Evolutionary conservation across 2,113 vertebrate genomes (phyloP).

Genomic region (Lipotes vexillifer): DNA sequence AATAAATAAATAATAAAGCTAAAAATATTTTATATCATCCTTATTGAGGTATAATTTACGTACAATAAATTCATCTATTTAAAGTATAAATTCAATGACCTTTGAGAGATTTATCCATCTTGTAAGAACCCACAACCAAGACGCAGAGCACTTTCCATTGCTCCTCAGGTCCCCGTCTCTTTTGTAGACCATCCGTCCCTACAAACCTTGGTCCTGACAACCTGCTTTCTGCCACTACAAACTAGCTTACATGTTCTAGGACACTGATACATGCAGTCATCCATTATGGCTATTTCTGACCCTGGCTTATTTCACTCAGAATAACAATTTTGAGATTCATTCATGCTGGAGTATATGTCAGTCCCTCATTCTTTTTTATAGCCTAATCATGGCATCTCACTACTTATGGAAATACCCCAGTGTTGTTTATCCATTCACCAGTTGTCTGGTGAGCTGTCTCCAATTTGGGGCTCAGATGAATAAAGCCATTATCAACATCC

Average conservation of each 20-base stretch:
- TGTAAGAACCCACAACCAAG: background rate
- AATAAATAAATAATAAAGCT: background rate
- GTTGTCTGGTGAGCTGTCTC: background rate
- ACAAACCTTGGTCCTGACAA: background rate
- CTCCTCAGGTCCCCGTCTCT: background rate
- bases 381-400: background rate
- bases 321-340: background rate
- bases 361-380: background rate
- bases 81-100: background rate
- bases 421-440: too few species aligned
- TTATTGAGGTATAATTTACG: background rate
- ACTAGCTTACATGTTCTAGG: background rate
- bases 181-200: background rate
- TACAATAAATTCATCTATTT: background rate
- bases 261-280: background rate
- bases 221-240: background rate
- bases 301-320: background rate
- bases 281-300: background rate
- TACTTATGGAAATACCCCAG: fast-evolving
- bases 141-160: background rate
- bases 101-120: background rate
- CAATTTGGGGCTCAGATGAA: background rate
- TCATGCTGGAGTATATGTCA: background rate
- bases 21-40: background rate
- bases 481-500: background rate